Percentiles rank a stretch among this genome's conserved stretches.
phyloP scores from a whole-genome alignment of 2,113 vertebrate genomes.

The Labeo rohita region DNA sequence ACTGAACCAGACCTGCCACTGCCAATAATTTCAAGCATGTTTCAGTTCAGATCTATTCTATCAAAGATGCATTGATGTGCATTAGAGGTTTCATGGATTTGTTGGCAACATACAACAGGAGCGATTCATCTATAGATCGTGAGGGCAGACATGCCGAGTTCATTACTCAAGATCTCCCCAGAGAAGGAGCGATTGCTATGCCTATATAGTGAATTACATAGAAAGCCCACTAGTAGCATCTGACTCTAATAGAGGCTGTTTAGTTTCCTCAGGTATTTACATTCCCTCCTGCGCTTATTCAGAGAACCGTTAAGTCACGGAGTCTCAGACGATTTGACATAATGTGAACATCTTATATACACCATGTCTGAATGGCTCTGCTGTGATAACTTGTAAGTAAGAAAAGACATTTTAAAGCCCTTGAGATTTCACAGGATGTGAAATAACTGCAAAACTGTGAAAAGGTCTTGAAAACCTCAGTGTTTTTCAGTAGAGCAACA shows the following conservation, averaged over 20 bases:
- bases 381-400: background rate
- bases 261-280: background rate
- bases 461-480: background rate
- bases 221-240: background rate
- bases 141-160: slow-evolving; percentile 23
- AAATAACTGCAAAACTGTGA: background rate
- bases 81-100: slow-evolving; percentile 11
- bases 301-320: background rate
- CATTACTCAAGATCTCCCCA: slow-evolving; percentile 28
- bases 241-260: background rate
- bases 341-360: background rate
- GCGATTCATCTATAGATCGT: background rate
- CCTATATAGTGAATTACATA: background rate
- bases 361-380: background rate
- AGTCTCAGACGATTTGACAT: background rate
- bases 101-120: slow-evolving; percentile 4
- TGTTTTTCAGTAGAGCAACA: background rate
- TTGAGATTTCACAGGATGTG: background rate
- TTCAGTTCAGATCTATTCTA: background rate
- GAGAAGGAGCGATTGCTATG: background rate
- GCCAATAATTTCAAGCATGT: slow-evolving; percentile 10
- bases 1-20: background rate
- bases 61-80: background rate
- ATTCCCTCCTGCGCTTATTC: background rate
- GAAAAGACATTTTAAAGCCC: background rate